These are phyloP conservation scores for Anguilla rostrata DNA, from an alignment of 2,113 vertebrate genomes.

Conservation along the genomic window DNA sequence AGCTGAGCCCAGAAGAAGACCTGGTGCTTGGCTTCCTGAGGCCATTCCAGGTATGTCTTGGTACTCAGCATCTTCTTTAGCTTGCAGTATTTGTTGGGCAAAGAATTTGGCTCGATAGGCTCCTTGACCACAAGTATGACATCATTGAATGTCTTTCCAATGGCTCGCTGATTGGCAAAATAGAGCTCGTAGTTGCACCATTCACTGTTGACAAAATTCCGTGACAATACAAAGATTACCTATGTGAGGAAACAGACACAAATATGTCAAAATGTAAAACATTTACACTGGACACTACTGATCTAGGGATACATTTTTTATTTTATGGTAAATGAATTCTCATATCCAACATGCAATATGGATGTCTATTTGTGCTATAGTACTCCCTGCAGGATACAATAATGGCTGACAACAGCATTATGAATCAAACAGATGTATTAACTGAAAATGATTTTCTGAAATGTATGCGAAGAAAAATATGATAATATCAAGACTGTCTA, in stretches of 20 bases:
- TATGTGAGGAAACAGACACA: slow-evolving; percentile 37
- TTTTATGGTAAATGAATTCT: background rate
- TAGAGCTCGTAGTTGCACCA: slow-evolving; percentile 89
- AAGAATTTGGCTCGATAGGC: slow-evolving; percentile 63
- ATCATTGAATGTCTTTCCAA: slow-evolving; percentile 72
- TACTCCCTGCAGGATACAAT: background rate
- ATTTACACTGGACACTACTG: background rate
- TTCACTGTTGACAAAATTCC: slow-evolving; percentile 79
- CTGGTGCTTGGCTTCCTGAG: slow-evolving; percentile 65
- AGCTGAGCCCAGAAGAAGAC: slow-evolving; percentile 81
- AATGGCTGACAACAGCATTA: background rate
- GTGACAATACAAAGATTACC: slow-evolving; percentile 80
- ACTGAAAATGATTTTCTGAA: too few relatives aligned
- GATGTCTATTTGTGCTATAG: background rate
- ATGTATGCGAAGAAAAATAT: too few relatives aligned
- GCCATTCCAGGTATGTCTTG: slow-evolving; percentile 85
- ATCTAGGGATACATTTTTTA: background rate
- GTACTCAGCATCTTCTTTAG: slow-evolving; percentile 77
- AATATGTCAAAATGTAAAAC: background rate
- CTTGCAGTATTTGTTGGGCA: slow-evolving; percentile 78
- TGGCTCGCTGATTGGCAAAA: slow-evolving; percentile 81
- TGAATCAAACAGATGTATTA: too few relatives aligned
- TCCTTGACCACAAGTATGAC: slow-evolving; percentile 80
- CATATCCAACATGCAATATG: background rate
- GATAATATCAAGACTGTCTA: too few relatives aligned